A percentile compares a stretch with the other conserved stretches of the same genome.
Conservation (phyloP, 2,797 vertebrate genomes). For the Etheostoma perlongum region DNA sequence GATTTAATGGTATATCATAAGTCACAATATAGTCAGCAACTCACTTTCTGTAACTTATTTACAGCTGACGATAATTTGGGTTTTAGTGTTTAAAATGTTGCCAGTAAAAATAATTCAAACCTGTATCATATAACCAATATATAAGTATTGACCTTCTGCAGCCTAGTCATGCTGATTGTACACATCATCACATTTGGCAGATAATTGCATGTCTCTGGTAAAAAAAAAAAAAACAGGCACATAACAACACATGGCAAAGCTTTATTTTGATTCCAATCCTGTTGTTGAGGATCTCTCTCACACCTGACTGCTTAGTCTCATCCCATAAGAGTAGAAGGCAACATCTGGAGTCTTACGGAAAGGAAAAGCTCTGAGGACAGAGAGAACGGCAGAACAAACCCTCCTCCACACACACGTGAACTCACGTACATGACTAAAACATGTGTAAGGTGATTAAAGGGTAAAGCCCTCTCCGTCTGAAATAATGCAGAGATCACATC, state of each 20-base stretch:
- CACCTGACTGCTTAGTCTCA: constrained; percentile 68
- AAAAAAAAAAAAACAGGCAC: not conserved
- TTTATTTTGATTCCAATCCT: constrained; percentile 47
- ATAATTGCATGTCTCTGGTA: constrained; percentile 30
- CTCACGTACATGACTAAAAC: constrained; percentile 17
- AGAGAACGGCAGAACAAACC: constrained; percentile 49
- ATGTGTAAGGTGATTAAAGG: constrained; percentile 59
- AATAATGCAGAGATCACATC: constrained; percentile 41
- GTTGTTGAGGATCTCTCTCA: constrained; percentile 61
- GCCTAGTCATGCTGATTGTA: constrained; percentile 24
- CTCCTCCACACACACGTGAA: constrained; percentile 2
- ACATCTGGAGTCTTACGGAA: constrained; percentile 73
- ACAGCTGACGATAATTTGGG: not conserved
- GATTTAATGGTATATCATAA: not conserved
- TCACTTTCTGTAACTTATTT: not conserved
- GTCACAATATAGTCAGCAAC: constrained; percentile 20
- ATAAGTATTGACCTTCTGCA: constrained; percentile 17
- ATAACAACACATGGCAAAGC: constrained; percentile 54
- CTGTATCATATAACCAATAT: not conserved
- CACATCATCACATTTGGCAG: constrained; percentile 39
- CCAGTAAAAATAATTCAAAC: constrained; percentile 16
- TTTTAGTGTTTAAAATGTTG: not conserved
- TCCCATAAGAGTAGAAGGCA: constrained; percentile 68
- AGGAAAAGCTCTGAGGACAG: constrained; percentile 71
- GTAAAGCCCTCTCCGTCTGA: constrained; percentile 45